phyloP scores from a whole-genome alignment of 2,113 vertebrate genomes.

The Crocuta crocuta region DNA sequence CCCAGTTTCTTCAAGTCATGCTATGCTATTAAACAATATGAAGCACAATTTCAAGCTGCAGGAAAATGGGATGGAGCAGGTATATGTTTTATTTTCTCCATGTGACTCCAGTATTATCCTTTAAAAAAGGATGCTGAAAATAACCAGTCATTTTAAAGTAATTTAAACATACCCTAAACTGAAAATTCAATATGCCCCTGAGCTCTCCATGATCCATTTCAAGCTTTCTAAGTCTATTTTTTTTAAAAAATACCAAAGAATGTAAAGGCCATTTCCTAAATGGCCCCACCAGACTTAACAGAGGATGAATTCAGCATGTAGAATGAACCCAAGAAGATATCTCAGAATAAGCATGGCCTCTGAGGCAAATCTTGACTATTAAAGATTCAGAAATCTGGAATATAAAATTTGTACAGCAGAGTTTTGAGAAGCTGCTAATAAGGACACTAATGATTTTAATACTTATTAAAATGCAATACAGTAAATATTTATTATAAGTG shows the following conservation, averaged over 20 bases:
- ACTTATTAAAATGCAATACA: neutral
- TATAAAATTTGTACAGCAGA: neutral
- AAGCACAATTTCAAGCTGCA: slow-evolving; percentile 25
- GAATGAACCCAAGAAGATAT: neutral
- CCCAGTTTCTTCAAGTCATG: slow-evolving; percentile 12
- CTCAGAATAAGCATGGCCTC: neutral
- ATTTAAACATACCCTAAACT: slow-evolving; percentile 2
- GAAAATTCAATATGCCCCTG: slow-evolving; percentile 24
- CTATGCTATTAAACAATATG: slow-evolving; percentile 24
- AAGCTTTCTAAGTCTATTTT: neutral
- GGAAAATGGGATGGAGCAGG: neutral
- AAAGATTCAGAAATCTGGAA: neutral
- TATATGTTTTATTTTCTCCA: slow-evolving; percentile 25
- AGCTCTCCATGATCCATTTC: slow-evolving; percentile 19
- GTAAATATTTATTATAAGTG: neutral
- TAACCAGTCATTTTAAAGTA: slow-evolving; percentile 46
- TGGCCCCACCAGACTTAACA: neutral
- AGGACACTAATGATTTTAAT: neutral
- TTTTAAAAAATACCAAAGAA: neutral
- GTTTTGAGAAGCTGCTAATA: neutral
- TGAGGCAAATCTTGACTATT: neutral
- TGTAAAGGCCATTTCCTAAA: neutral
- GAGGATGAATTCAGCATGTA: neutral
- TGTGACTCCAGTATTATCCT: neutral
- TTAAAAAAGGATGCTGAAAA: slow-evolving; percentile 44